Base-by-base conservation (phyloP, 2,888 invertebrate species). In the Zaprionus obscuricornis region DNA sequence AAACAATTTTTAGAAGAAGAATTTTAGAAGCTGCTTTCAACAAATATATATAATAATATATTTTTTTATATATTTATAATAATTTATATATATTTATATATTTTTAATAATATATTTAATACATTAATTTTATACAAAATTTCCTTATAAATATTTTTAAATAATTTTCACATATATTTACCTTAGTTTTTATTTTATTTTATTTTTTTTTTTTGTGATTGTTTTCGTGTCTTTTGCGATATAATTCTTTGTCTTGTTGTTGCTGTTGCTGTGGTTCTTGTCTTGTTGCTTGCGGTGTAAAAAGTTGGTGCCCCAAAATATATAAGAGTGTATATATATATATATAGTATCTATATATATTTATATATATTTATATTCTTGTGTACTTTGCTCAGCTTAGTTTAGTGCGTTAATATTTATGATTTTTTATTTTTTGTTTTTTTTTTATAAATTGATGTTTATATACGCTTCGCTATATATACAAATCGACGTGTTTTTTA, bases 241-340 rank as follows among this genome's bases (percentile, higher is more conserved):
- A 69, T 75, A 60, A 49, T 37, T 60, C n/a, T n/a, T n/a, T n/a
- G n/a, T n/a, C n/a, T n/a, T n/a, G n/a, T n/a, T n/a, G n/a, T n/a
- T n/a, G n/a, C n/a, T n/a, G n/a, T n/a, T n/a, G n/a, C n/a, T n/a
- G n/a, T n/a, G n/a, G n/a, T n/a, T n/a, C 20, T 58, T 70, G 70
- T 68, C 51, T 66, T 72, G 34, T 40, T 51, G 45, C 65, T 57
- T 49, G 55, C 60, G 22, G 50, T 74, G 66, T 66, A 78, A 83
- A 81, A n/a, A 81, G 54, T 85, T 74, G 85, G 84, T 82, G 81
- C 84, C n/a, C 84, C 81, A 76, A 84, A 84, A 84, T 85, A 82
- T 84, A 74, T 71, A 52, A 52, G 45, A 39, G 31, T 60, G 49
- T 66, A 52, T 63, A 42, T 60, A 47, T 37, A 31, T 39, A 29